Conservation (phyloP, 2,113 vertebrate genomes). For the Suncus etruscus region DNA sequence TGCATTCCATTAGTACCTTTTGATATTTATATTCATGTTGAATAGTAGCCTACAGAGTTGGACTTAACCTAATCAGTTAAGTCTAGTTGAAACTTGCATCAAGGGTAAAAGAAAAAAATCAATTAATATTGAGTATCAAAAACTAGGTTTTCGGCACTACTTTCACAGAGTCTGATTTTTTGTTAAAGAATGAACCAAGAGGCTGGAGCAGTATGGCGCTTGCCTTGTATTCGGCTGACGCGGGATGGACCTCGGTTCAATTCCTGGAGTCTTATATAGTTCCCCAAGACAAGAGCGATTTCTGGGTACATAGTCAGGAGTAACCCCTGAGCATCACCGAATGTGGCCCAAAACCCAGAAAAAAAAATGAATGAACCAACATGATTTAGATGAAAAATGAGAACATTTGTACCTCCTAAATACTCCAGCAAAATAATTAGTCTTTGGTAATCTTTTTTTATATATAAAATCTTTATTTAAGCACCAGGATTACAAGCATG, state of each 20-base stretch:
- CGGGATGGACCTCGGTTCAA: too few relatives aligned
- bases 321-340: too few relatives aligned
- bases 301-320: too few relatives aligned
- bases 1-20: constrained; percentile 75
- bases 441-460: background rate
- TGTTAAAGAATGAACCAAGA: background rate
- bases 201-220: too few relatives aligned
- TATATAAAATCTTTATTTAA: too few relatives aligned
- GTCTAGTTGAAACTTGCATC: constrained; percentile 62
- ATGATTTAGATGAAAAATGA: constrained; percentile 38
- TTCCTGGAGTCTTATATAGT: too few relatives aligned
- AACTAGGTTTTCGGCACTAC: background rate
- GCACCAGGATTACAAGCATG: too few relatives aligned
- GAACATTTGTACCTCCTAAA: constrained; percentile 55
- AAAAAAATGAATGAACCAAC: background rate
- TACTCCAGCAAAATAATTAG: constrained; percentile 47
- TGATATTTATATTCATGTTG: constrained; percentile 39
- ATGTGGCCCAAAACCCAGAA: too few relatives aligned
- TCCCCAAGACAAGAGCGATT: too few relatives aligned
- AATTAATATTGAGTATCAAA: constrained; percentile 2
- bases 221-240: too few relatives aligned
- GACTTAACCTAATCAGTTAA: constrained; percentile 60
- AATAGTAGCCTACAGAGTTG: constrained; percentile 59
- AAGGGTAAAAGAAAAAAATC: constrained; percentile 14
- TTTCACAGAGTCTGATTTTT: constrained; percentile 30